Percentiles rank a stretch among this genome's conserved stretches.
These are phyloP conservation scores for Morinoia aosen DNA, from an alignment of 2,888 invertebrate genomes.

Conservation along the genomic window DNA sequence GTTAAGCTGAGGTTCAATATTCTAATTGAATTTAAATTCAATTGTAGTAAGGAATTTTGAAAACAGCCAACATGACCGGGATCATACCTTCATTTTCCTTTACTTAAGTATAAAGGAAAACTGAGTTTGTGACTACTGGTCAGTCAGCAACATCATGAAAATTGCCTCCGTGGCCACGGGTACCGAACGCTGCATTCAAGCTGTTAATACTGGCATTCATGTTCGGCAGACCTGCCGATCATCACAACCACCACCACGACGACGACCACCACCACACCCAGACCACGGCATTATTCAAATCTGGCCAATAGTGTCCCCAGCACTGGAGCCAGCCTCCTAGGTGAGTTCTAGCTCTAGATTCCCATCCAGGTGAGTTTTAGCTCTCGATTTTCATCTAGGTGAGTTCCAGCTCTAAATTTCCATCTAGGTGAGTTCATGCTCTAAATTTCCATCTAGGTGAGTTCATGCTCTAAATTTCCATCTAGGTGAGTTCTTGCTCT, in stretches of 20 bases:
- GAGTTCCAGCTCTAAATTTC: not conserved
- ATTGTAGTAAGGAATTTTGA: no score
- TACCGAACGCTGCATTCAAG: no score
- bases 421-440: not conserved
- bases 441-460: not conserved
- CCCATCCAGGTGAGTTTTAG: not conserved
- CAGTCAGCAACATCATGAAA: no score
- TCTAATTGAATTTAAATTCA: no score
- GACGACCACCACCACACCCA: slow-evolving; percentile 43
- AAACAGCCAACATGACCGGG: no score
- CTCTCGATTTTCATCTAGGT: no score
- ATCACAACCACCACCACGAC: slow-evolving; percentile 47
- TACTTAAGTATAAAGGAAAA: no score
- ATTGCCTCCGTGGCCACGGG: no score
- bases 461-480: not conserved
- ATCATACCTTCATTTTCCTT: no score
- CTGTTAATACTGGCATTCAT: not conserved
- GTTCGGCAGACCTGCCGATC: slow-evolving; percentile 31
- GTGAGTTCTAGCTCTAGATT: not conserved
- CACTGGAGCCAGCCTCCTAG: slow-evolving; percentile 20
- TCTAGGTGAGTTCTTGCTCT: no score
- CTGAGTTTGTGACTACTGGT: no score
- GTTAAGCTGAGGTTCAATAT: no score
- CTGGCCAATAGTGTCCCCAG: slow-evolving; percentile 43
- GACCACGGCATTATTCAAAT: slow-evolving; percentile 27